Base-by-base conservation (phyloP, 2,113 vertebrate genomes). In the Porphyrio hochstetteri region DNA sequence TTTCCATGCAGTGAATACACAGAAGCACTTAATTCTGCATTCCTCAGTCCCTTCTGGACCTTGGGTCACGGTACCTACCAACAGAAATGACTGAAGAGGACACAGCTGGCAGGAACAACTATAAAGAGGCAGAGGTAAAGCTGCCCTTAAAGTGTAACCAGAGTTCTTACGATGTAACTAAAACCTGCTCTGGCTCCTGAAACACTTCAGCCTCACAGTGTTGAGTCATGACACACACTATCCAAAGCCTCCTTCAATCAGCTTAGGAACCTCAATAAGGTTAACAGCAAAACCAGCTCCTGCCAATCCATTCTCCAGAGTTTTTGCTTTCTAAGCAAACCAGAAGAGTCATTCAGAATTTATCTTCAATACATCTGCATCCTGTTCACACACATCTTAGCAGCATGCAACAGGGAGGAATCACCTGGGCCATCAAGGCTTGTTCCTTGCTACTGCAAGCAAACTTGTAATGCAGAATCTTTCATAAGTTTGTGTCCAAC, bases 171-270 rank as follows among this genome's bases (percentile, higher is more conserved):
- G 87, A 93, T 53, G 75, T 82, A 83, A 94, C 67, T 31, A 13
- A 10, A 29, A 82, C 25, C 93, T 91, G 74, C 74, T 29, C 84
- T 92, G 91, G 93, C 93, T 95, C 67, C 90, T 4, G 20, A 65
- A 94, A 96, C 90, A 87, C 94, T 77, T 96, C 90, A 95, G 91
- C 82, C 75, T 87, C 56, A 7, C 7, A 2, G 23, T 16, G 67
- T 21, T 94, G 95, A 95, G 95, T 91, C 94, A 35, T 96, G 95
- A 91, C 94, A 94, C 92, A 74, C 55, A 55, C 85, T 67, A 93
- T 13, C 92, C 94, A 95, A 77, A 95, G 67, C 55, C 82, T 77
- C 7, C 0, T 90, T 91, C 92, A 95, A 96, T 91, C 94, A 94
- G 75, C 79, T 96, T 87, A 94, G 82, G n/a, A 77, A 90, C 92